These are phyloP conservation scores for Folsomia manolachei DNA, from an alignment of 2,888 invertebrate genomes.

Conservation along the genomic window DNA sequence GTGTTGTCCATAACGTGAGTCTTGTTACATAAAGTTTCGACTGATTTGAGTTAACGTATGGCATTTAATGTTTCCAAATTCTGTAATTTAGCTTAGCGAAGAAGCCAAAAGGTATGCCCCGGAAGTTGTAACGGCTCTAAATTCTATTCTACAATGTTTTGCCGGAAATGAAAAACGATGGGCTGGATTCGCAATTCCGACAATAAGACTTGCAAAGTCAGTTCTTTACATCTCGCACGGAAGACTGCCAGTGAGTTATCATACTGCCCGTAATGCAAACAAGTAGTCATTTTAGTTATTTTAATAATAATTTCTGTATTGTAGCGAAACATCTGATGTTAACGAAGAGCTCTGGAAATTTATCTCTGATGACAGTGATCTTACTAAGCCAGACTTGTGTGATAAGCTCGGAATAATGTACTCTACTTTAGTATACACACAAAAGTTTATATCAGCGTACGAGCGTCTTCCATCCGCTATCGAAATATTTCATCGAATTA, in stretches of 20 bases:
- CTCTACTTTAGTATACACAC: not conserved
- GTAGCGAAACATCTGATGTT: not conserved
- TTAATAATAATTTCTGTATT: not conserved
- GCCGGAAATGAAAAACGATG: not conserved
- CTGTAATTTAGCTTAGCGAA: slow-evolving; percentile 65
- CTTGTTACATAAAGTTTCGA: slow-evolving; percentile 13
- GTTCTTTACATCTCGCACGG: not conserved
- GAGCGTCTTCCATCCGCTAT: slow-evolving; percentile 16
- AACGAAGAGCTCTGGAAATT: not conserved
- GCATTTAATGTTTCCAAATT: no score
- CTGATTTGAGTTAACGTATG: slow-evolving; percentile 13
- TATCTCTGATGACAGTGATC: not conserved
- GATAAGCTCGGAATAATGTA: not conserved
- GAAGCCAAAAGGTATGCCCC: slow-evolving; percentile 79
- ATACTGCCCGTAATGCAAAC: no score
- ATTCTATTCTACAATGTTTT: slow-evolving; percentile 8
- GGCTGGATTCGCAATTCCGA: not conserved
- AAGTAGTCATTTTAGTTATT: not conserved
- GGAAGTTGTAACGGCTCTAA: slow-evolving; percentile 64
- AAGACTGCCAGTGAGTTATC: no score
- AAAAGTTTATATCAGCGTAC: slow-evolving; percentile 21
- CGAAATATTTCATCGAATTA: slow-evolving; percentile 20
- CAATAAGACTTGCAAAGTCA: slow-evolving; percentile 3
- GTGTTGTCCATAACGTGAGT: not conserved
- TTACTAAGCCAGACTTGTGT: not conserved